Evolutionary conservation across 2,113 vertebrate species (phyloP).

Genomic region (Anguilla rostrata): DNA sequence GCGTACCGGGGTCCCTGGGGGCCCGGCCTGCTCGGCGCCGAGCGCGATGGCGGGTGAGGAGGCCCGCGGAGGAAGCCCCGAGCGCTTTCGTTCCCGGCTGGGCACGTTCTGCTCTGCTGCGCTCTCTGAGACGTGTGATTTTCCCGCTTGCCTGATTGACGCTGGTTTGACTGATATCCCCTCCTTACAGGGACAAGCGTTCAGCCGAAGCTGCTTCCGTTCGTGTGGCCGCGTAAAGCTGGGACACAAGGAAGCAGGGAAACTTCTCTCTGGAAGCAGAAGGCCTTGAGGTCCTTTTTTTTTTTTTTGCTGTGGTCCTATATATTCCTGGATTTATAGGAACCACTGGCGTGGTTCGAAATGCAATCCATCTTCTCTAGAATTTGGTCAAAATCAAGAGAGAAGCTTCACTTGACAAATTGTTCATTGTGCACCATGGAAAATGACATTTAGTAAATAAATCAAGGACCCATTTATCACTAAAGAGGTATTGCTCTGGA

Average conservation of each 20-base stretch:
- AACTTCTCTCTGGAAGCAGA: background rate
- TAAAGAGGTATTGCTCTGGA: background rate
- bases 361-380: background rate
- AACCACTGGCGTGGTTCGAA: background rate
- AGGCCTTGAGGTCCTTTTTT: background rate
- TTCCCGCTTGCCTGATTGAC: too few species aligned
- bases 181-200: background rate
- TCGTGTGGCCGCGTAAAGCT: background rate
- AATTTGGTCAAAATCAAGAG: background rate
- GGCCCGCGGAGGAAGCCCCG: too few species aligned
- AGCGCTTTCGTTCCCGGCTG: background rate
- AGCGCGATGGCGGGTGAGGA: background rate
- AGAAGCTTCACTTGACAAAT: background rate
- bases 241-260: background rate
- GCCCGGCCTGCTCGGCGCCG: background rate
- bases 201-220: conserved; percentile 8
- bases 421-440: background rate
- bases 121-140: too few species aligned
- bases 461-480: background rate
- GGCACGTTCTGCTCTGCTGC: background rate
- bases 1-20: background rate
- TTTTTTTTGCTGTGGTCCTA: background rate
- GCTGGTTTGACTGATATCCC: background rate
- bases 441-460: background rate
- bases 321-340: background rate